phyloP scores from a whole-genome alignment of 2,888 invertebrate species.

The Plebejus argus region DNA sequence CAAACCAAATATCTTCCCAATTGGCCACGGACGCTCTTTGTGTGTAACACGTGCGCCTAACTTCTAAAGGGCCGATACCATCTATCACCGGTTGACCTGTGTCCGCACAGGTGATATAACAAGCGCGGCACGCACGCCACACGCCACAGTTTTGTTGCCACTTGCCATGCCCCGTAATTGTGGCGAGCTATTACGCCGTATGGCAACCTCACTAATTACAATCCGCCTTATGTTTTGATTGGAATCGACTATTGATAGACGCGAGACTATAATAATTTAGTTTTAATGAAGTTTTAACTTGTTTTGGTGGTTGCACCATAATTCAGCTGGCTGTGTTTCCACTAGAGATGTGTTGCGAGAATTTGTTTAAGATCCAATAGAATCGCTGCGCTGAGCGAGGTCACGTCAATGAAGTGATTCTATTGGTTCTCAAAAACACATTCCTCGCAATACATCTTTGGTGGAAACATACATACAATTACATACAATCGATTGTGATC shows the following conservation, averaged over 20 bases:
- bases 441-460: no score
- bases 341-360: no score
- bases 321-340: no score
- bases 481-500: no score
- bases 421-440: no score
- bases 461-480: no score
- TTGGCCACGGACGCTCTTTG: no score
- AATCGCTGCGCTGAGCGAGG: no score
- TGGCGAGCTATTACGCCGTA: constrained; percentile 53
- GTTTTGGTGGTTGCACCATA: neutral
- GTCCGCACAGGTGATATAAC: constrained; percentile 1
- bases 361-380: no score
- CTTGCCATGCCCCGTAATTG: constrained; percentile 68
- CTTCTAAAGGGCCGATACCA: constrained; percentile 10
- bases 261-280: neutral
- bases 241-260: neutral
- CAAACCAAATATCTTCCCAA: no score
- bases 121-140: neutral
- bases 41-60: no score
- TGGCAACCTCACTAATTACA: neutral
- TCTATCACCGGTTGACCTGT: constrained; percentile 10
- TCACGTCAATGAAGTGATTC: no score
- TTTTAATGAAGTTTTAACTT: neutral
- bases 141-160: constrained; percentile 9
- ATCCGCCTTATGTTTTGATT: constrained; percentile 8